These are phyloP conservation scores for Planococcus citri DNA, from an alignment of 1,140 invertebrate genomes.

Conservation along the genomic window DNA sequence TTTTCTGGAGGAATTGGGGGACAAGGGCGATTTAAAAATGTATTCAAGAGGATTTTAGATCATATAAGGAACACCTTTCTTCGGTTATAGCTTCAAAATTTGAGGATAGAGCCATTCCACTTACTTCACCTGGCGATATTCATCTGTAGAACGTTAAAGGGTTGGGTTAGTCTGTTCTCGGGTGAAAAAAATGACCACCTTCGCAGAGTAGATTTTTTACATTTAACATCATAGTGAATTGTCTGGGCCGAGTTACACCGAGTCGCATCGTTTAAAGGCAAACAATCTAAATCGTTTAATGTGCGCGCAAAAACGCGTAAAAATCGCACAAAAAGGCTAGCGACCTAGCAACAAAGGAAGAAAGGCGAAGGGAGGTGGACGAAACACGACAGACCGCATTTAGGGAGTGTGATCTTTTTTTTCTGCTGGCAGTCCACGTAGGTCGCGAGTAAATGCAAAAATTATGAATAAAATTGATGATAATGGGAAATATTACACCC, in stretches of 20 bases:
- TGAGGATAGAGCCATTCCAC: too few relatives aligned
- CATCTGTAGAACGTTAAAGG: too few relatives aligned
- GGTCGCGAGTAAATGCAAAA: slow-evolving; percentile 4
- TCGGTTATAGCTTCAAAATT: too few relatives aligned
- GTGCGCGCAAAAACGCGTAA: slow-evolving; percentile 2
- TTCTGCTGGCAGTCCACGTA: not conserved
- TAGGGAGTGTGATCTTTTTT: slow-evolving; percentile 13
- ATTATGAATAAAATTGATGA: slow-evolving; percentile 20
- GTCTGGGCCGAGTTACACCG: too few relatives aligned
- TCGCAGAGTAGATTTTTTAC: not conserved
- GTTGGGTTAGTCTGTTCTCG: too few relatives aligned
- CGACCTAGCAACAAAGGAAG: too few relatives aligned
- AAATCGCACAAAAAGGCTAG: not conserved
- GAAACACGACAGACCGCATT: slow-evolving; percentile 5
- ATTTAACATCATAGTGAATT: too few relatives aligned
- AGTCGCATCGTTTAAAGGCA: not conserved
- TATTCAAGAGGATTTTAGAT: too few relatives aligned
- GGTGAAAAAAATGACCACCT: not conserved
- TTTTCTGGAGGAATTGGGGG: too few relatives aligned
- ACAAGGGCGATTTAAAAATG: too few relatives aligned
- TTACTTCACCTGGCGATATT: too few relatives aligned
- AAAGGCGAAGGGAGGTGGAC: not conserved
- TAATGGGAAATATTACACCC: slow-evolving; percentile 19
- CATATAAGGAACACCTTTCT: too few relatives aligned
- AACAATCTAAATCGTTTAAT: slow-evolving; percentile 16